These are phyloP conservation scores for Agriopis aurantiaria DNA, from an alignment of 2,888 invertebrate genomes.

Conservation along the genomic window DNA sequence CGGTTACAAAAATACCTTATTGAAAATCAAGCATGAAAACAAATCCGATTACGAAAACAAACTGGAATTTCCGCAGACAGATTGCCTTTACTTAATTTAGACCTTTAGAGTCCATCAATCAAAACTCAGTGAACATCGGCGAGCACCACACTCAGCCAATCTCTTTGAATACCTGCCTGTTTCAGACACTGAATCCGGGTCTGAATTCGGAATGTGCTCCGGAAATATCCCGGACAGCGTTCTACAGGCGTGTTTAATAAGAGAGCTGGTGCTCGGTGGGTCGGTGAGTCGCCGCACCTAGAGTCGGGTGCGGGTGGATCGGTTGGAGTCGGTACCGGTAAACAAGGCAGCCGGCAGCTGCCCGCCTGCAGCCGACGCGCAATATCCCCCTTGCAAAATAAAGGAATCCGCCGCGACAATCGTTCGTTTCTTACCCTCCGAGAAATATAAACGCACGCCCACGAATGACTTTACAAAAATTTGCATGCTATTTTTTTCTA, in stretches of 20 bases:
- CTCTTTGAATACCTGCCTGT: constrained; percentile 40
- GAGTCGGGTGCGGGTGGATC: constrained; percentile 68
- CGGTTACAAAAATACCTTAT: constrained; percentile 40
- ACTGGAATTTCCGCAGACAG: constrained; percentile 28
- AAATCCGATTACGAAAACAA: constrained; percentile 33
- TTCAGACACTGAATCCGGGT: constrained; percentile 41
- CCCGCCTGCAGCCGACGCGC: constrained; percentile 81
- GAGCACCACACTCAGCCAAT: constrained; percentile 30
- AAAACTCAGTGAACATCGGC: constrained; percentile 24
- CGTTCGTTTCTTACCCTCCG: constrained; percentile 82
- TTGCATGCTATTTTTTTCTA: constrained; percentile 82
- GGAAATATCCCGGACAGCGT: constrained; percentile 33
- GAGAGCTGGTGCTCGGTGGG: constrained; percentile 47
- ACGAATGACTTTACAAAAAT: constrained; percentile 86
- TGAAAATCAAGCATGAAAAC: constrained; percentile 33
- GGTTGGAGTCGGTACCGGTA: constrained; percentile 65
- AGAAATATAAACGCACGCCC: constrained; percentile 86
- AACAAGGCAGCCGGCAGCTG: constrained; percentile 77
- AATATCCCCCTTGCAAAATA: constrained; percentile 85
- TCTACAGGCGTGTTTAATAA: constrained; percentile 63
- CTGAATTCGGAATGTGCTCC: constrained; percentile 40
- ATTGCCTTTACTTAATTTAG: constrained; percentile 33
- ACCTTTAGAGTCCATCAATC: constrained; percentile 31
- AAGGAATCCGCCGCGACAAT: constrained; percentile 84
- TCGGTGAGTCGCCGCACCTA: constrained; percentile 60